Conservation (phyloP, 2,888 invertebrate genomes). For the Heliconius ethilla region DNA sequence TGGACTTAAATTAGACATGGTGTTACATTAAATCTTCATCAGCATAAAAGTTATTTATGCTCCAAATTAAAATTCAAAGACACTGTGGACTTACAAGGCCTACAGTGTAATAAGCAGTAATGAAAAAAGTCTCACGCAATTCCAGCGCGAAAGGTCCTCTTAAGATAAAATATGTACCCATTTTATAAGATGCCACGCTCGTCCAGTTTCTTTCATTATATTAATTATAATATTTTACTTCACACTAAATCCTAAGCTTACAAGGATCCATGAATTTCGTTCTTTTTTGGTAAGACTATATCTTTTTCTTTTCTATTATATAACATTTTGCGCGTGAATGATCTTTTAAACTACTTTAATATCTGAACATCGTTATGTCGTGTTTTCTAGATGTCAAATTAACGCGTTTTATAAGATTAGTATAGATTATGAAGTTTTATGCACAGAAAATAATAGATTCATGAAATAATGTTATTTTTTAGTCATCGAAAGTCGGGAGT, state of each 20-base stretch:
- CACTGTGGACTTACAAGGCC: conserved; percentile 10
- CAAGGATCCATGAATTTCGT: not conserved
- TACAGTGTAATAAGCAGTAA: conserved; percentile 26
- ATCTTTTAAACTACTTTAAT: no score
- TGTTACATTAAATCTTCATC: conserved; percentile 16
- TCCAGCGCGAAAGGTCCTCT: conserved; percentile 20
- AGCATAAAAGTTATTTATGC: conserved; percentile 14
- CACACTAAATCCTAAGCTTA: not conserved
- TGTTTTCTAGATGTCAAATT: no score
- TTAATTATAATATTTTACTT: conserved; percentile 5
- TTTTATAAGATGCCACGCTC: conserved; percentile 22
- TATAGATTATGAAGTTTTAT: no score
- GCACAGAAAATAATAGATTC: no score
- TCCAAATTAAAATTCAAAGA: conserved; percentile 18
- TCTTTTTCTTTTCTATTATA: no score
- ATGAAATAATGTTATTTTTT: no score
- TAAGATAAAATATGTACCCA: conserved; percentile 26
- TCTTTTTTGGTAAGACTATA: not conserved
- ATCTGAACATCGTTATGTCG: no score
- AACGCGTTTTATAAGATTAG: no score
- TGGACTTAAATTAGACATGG: not conserved
- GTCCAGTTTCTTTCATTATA: conserved; percentile 14
- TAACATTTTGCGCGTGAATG: no score
- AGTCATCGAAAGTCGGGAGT: no score
- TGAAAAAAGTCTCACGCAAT: conserved; percentile 27